Conservation (phyloP, 2,797 vertebrate species). For the Pseudomugil gertrudae region DNA sequence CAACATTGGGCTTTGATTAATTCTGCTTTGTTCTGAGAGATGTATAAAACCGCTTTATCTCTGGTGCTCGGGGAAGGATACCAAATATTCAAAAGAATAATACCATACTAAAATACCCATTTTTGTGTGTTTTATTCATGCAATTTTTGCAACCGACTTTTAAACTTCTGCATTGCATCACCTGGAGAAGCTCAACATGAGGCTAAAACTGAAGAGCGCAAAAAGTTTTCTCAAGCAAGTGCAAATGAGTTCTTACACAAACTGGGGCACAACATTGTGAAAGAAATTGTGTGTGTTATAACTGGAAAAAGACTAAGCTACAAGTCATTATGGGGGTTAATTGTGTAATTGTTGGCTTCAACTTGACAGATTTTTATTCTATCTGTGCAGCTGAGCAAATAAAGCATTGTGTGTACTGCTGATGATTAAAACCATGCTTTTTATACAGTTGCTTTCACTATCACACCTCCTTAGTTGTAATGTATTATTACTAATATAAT, state of each 20-base stretch:
- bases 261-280: neutral
- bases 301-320: neutral
- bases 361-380: neutral
- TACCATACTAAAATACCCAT: slow-evolving; percentile 22
- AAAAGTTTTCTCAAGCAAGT: slow-evolving; percentile 8
- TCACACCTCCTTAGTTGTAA: neutral
- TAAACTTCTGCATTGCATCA: slow-evolving; percentile 18
- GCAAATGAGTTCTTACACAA: neutral
- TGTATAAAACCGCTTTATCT: slow-evolving; percentile 42
- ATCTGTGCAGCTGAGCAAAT: no score
- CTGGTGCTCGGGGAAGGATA: neutral
- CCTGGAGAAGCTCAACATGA: slow-evolving; percentile 16
- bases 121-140: slow-evolving; percentile 26
- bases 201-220: slow-evolving; percentile 16
- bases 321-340: neutral
- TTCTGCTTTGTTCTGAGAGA: slow-evolving; percentile 32
- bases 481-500: neutral
- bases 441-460: neutral
- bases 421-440: neutral
- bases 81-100: slow-evolving; percentile 34
- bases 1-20: slow-evolving; percentile 38
- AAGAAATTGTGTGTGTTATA: neutral
- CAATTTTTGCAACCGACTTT: slow-evolving; percentile 14
- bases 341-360: neutral
- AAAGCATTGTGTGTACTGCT: no score